phyloP scores from a whole-genome alignment of 2,888 invertebrate species.

The Oxyteleia sp. region DNA sequence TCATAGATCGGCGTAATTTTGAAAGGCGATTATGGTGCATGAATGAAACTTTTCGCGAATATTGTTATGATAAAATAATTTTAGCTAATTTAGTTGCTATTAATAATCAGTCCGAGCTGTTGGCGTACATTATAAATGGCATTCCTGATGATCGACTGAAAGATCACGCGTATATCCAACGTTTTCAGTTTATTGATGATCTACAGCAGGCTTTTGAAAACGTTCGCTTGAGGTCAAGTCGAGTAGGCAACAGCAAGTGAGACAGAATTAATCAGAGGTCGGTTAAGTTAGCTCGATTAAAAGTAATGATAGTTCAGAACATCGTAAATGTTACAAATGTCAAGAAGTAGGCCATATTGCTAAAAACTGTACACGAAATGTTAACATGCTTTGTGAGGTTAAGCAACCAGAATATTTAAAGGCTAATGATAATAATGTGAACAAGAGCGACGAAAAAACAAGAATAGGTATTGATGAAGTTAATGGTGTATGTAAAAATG shows the following conservation, averaged over 20 bases:
- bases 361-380: not conserved
- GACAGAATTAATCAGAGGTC: not conserved
- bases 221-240: not conserved
- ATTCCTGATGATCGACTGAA: conserved; percentile 4
- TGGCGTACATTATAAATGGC: conserved; percentile 1
- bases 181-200: not conserved
- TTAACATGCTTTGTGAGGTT: not conserved
- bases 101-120: not conserved
- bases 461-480: too few relatives aligned
- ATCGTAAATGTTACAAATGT: conserved; percentile 8
- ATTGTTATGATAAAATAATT: conserved; percentile 14
- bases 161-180: conserved; percentile 4
- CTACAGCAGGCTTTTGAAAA: conserved; percentile 5
- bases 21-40: not conserved
- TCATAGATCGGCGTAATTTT: conserved; percentile 10
- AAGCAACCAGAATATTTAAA: not conserved
- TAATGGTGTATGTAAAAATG: not conserved
- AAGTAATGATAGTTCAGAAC: not conserved
- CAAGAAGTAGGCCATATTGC: conserved; percentile 1
- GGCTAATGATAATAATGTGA: not conserved
- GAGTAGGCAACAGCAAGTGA: not conserved
- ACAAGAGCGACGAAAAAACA: not conserved
- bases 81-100: conserved; percentile 7
- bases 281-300: not conserved
- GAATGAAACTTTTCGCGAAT: conserved; percentile 11